These are phyloP conservation scores for Tokudaia muenninki DNA, from an alignment of 2,797 vertebrate genomes.

Conservation along the genomic window DNA sequence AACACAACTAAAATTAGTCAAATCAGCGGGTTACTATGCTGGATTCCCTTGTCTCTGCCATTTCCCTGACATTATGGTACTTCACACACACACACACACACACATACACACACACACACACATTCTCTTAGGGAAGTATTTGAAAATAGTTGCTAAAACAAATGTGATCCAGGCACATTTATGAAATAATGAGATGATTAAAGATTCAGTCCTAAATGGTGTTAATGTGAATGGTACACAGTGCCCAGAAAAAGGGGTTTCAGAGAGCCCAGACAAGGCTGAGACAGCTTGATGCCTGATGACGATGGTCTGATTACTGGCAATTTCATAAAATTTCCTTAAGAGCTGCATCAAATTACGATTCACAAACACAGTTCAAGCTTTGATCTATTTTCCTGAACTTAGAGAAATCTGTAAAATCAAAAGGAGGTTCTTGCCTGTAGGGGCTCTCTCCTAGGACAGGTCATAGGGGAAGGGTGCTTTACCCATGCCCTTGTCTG, in stretches of 20 bases:
- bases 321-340: constrained; percentile 69
- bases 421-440: constrained; percentile 20
- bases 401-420: constrained; percentile 29
- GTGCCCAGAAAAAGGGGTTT: neutral
- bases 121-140: neutral
- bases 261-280: neutral
- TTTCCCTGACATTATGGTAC: neutral
- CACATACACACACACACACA: neutral
- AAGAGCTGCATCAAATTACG: constrained; percentile 63
- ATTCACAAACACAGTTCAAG: constrained; percentile 39
- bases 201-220: neutral
- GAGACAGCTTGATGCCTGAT: neutral
- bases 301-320: constrained; percentile 41
- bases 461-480: neutral
- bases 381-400: constrained; percentile 49
- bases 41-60: neutral
- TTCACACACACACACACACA: neutral
- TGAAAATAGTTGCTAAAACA: constrained; percentile 33
- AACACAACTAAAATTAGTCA: neutral
- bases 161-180: constrained; percentile 4
- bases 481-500: neutral
- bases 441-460: neutral
- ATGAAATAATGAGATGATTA: neutral
- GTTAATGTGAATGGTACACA: neutral
- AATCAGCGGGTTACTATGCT: neutral